These are phyloP conservation scores for Delphinus delphis DNA, from an alignment of 2,113 vertebrate species.

Conservation along the genomic window DNA sequence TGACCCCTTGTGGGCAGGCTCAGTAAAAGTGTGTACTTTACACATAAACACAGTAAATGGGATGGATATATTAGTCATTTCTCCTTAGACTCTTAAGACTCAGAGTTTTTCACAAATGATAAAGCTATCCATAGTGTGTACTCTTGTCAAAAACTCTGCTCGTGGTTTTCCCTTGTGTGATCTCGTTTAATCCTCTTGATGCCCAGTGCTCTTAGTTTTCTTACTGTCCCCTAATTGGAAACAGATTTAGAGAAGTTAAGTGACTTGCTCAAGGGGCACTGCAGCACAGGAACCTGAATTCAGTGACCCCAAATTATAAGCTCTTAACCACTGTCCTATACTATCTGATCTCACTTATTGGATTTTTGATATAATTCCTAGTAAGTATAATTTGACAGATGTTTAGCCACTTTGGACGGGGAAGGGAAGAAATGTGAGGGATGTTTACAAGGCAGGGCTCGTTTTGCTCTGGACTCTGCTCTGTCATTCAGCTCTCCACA, in stretches of 20 bases:
- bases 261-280: not conserved
- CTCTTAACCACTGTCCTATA: not conserved
- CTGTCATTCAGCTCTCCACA: not conserved
- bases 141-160: not conserved
- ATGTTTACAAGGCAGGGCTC: not conserved
- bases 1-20: not conserved
- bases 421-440: not conserved
- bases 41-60: not conserved
- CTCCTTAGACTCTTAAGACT: not conserved
- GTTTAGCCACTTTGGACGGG: not conserved
- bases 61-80: not conserved
- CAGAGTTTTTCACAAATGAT: not conserved
- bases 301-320: not conserved
- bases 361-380: not conserved
- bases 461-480: not conserved
- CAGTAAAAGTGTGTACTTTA: not conserved
- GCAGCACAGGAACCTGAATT: not conserved
- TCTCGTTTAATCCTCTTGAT: not conserved
- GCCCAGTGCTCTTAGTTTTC: not conserved
- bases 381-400: not conserved
- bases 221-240: not conserved
- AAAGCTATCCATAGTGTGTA: not conserved
- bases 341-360: not conserved
- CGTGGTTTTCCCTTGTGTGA: not conserved
- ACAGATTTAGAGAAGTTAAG: not conserved